Percentiles rank a stretch among this genome's conserved stretches.
These are phyloP conservation scores for Oscheius sp. DNA, from an alignment of 1,140 invertebrate genomes.

Conservation along the genomic window DNA sequence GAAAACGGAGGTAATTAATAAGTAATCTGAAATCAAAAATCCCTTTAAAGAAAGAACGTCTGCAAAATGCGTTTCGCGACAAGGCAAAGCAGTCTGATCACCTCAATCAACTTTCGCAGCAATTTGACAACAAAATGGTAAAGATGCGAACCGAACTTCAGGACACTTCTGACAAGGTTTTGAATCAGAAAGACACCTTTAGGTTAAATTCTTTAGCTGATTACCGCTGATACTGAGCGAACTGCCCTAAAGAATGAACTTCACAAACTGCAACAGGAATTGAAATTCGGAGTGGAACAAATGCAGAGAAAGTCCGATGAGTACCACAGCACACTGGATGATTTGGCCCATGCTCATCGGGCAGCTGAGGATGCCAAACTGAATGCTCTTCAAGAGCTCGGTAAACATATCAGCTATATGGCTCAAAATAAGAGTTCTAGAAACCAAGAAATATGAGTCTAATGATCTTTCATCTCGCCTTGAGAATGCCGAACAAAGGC, in stretches of 20 bases:
- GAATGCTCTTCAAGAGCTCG: constrained; percentile 56
- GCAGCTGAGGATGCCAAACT: constrained; percentile 54
- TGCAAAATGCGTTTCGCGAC: constrained; percentile 56
- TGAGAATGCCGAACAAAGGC: constrained; percentile 56
- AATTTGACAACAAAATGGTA: constrained; percentile 55
- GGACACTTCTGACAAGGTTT: constrained; percentile 58
- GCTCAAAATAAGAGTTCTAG: not conserved
- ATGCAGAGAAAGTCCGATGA: constrained; percentile 60
- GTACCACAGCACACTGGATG: constrained; percentile 55
- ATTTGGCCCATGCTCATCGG: constrained; percentile 55
- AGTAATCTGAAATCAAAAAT: not conserved
- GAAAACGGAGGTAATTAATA: constrained; percentile 46
- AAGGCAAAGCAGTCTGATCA: constrained; percentile 57
- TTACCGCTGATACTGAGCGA: constrained; percentile 54
- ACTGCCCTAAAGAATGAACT: constrained; percentile 47
- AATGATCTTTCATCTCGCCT: constrained; percentile 55
- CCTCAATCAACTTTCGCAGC: constrained; percentile 50
- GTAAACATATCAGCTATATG: not conserved
- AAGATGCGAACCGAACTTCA: constrained; percentile 54
- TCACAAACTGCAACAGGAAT: constrained; percentile 51
- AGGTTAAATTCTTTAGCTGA: constrained; percentile 57
- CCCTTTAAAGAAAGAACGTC: constrained; percentile 48
- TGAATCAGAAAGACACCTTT: not conserved
- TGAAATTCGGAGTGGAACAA: constrained; percentile 59
- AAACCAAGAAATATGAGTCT: constrained; percentile 57